Percentiles rank a stretch among this genome's conserved stretches.
phyloP scores from a whole-genome alignment of 2,888 invertebrate species.

The Synergus japonicus region DNA sequence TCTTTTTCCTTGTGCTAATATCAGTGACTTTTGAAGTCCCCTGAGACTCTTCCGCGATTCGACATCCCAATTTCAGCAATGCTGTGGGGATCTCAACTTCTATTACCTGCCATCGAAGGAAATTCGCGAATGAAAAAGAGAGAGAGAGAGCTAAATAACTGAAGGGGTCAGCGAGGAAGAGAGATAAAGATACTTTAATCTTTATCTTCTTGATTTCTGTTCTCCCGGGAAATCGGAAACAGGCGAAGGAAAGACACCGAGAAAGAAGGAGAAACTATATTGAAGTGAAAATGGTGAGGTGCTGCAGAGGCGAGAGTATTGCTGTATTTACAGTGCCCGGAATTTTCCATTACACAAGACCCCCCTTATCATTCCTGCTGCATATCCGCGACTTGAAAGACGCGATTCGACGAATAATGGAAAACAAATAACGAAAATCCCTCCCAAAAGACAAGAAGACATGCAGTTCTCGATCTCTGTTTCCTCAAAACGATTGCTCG shows the following conservation, averaged over 20 bases:
- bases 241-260: conserved; percentile 44
- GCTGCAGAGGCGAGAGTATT: conserved; percentile 37
- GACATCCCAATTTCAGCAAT: conserved; percentile 12
- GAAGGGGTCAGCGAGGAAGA: not conserved
- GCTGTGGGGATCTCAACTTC: conserved; percentile 5
- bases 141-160: not conserved
- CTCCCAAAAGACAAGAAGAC: not conserved
- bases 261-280: not conserved
- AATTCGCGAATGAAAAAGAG: conserved; percentile 27
- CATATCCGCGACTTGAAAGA: conserved; percentile 4
- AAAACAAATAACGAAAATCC: conserved; percentile 26
- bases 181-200: conserved; percentile 31
- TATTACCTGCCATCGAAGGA: conserved; percentile 10
- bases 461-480: not conserved
- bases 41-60: conserved; percentile 14
- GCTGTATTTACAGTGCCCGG: conserved; percentile 56
- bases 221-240: conserved; percentile 56
- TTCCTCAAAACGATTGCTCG: not conserved
- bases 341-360: conserved; percentile 66
- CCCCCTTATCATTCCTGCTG: conserved; percentile 65
- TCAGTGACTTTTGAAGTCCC: not conserved
- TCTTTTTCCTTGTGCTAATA: conserved; percentile 12
- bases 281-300: conserved; percentile 9
- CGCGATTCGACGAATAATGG: conserved; percentile 26
- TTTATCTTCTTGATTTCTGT: conserved; percentile 47